Base-by-base conservation (phyloP, 2,113 vertebrate species). In the Suncus etruscus region DNA sequence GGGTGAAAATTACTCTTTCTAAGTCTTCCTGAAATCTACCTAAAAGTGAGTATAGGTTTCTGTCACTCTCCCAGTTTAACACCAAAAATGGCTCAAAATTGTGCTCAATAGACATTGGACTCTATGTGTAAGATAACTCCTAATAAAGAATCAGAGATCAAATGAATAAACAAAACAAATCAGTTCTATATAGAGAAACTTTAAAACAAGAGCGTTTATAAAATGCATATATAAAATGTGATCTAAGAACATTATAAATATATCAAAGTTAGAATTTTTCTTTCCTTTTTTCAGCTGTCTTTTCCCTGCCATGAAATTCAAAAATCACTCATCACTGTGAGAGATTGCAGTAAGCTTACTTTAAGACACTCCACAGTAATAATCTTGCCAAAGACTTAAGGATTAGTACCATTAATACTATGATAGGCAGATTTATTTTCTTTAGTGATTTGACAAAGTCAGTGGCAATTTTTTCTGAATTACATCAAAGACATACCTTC, bases 261-360 rank as follows among this genome's bases (percentile, higher is more conserved):
- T 97, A 96, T 96, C 97, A 92, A 96, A 97, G 97, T 97, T 93
- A 94, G 70, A 96, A 97, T 97, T 91, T 97, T 97, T 91, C 92
- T 95, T 92, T 94, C 95, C 73, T 86, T 95, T 94, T 96, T 93
- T 96, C 96, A 98, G 97, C 97, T 96, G 94, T 98, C 97, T 97
- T 96, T 94, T 95, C 95, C 93, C 72, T 98, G 96, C 96, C 97
- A 97, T 90, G 94, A 83, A 95, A 98, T 98, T 96, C 97, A 98
- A 97, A 97, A 98, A 98, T 95, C 97, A 94, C 94, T 97, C 97
- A 97, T 98, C 96, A 97, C 69, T 92, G 95, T 98, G 98, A 98
- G 97, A 95, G 94, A 98, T 96, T 97, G 96, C 95, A 96, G 94
- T 97, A 97, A 45, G 97, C 98, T 98, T 95, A 96, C 94, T 86